A percentile compares a stretch with the other conserved stretches of the same genome.
Evolutionary conservation across 2,888 invertebrate species (phyloP).

Genomic region (Eupithecia insigniata): DNA sequence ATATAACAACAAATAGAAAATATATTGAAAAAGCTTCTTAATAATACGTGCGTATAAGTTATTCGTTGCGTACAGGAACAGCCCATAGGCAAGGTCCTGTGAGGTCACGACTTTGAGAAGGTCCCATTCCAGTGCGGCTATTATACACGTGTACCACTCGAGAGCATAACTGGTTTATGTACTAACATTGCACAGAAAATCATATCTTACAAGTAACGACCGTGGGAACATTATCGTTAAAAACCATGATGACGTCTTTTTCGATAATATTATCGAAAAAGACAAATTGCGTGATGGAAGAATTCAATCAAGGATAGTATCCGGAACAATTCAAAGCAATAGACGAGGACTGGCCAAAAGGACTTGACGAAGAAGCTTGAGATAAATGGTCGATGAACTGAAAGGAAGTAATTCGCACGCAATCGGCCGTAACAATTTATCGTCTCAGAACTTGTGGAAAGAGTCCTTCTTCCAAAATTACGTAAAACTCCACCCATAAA

Average conservation of each 20-base stretch:
- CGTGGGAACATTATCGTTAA: conserved; percentile 27
- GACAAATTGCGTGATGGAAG: not conserved
- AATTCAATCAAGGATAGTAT: conserved; percentile 12
- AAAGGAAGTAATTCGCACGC: conserved; percentile 64
- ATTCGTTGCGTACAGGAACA: conserved; percentile 50
- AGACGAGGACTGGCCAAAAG: conserved; percentile 35
- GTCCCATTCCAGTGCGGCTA: conserved; percentile 70
- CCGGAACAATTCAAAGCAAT: conserved; percentile 9
- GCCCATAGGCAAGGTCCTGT: conserved; percentile 71
- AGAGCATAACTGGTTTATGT: conserved; percentile 58
- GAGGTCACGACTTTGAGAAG: conserved; percentile 80
- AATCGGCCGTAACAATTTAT: conserved; percentile 70
- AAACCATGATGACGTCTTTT: not conserved
- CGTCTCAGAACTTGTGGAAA: conserved; percentile 62
- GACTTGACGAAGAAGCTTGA: conserved; percentile 50
- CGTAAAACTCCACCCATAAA: conserved; percentile 54
- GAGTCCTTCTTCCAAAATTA: conserved; percentile 54
- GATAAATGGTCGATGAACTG: conserved; percentile 62
- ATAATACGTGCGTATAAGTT: conserved; percentile 39
- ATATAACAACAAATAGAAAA: conserved; percentile 10
- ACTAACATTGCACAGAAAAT: conserved; percentile 40
- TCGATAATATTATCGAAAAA: conserved; percentile 1
- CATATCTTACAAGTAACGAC: conserved; percentile 48
- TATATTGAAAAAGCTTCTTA: conserved; percentile 34
- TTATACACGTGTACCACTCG: conserved; percentile 52